phyloP scores from a whole-genome alignment of 2,888 invertebrate species.

The Spialia ferax region DNA sequence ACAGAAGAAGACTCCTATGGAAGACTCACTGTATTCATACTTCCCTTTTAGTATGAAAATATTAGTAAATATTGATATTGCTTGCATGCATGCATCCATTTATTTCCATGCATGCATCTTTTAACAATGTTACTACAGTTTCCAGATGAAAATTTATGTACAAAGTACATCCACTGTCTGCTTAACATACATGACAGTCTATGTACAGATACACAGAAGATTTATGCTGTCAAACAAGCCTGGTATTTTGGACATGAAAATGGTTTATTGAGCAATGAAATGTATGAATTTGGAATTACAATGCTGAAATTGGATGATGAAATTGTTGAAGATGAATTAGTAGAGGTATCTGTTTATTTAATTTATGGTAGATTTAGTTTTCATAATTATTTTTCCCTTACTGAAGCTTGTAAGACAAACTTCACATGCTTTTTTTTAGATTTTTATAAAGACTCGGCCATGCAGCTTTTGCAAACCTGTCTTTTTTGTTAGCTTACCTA shows the following conservation, averaged over 20 bases:
- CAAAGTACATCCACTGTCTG: conserved; percentile 72
- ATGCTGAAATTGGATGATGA: conserved; percentile 68
- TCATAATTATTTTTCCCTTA: too few relatives aligned
- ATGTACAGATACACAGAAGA: conserved; percentile 65
- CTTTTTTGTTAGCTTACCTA: too few relatives aligned
- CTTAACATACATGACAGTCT: conserved; percentile 60
- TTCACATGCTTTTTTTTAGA: background rate
- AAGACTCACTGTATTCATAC: too few relatives aligned
- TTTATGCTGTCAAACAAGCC: conserved; percentile 70
- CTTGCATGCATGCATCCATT: background rate
- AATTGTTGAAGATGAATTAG: conserved; percentile 60
- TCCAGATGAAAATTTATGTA: conserved; percentile 71
- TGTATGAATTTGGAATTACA: conserved; percentile 76
- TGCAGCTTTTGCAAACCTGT: background rate
- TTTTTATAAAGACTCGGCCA: background rate
- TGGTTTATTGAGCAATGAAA: conserved; percentile 68
- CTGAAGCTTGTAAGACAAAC: too few relatives aligned
- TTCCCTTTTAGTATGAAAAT: too few relatives aligned
- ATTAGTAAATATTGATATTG: too few relatives aligned
- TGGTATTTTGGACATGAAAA: conserved; percentile 74
- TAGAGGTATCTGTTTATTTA: conserved; percentile 57
- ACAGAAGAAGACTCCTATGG: too few relatives aligned
- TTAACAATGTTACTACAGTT: conserved; percentile 58
- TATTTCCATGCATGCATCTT: background rate
- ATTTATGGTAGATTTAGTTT: background rate